Evolutionary conservation across 1,140 invertebrate genomes (phyloP).

Genomic region (Papilio dardanus): DNA sequence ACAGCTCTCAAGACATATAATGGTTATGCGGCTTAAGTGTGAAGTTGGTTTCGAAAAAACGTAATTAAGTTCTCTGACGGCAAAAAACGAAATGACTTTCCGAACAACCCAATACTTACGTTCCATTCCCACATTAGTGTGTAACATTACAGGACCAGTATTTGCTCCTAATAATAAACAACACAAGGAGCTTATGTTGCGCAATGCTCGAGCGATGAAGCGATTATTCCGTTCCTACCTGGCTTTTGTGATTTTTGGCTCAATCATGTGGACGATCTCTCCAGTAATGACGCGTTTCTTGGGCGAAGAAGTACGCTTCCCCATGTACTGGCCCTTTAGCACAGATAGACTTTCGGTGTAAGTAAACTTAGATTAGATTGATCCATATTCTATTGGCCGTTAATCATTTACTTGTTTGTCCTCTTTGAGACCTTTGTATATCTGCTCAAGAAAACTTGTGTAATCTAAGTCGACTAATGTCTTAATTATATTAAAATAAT

Average conservation of each 20-base stretch:
- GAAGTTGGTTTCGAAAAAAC: too few relatives aligned
- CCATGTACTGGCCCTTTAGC: conserved; percentile 2
- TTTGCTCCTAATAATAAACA: conserved; percentile 7
- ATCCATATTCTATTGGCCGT: neutral
- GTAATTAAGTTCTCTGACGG: too few relatives aligned
- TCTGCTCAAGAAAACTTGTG: neutral
- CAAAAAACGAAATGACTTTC: too few relatives aligned
- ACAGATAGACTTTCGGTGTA: neutral
- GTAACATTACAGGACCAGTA: neutral
- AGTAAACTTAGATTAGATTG: neutral
- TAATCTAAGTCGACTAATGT: neutral
- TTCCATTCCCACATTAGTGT: too few relatives aligned
- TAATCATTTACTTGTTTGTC: too few relatives aligned
- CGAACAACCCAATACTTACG: too few relatives aligned
- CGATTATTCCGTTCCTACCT: neutral
- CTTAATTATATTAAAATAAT: neutral
- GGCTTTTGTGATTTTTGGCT: neutral
- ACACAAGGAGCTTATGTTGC: neutral
- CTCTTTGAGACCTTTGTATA: too few relatives aligned
- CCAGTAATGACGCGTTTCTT: neutral
- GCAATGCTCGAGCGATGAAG: neutral
- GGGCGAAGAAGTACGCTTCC: neutral
- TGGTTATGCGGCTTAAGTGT: too few relatives aligned
- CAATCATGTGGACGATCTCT: neutral
- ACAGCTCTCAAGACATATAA: too few relatives aligned